Conservation (phyloP, 2,888 invertebrate species). For the Drosophila sordidula region DNA sequence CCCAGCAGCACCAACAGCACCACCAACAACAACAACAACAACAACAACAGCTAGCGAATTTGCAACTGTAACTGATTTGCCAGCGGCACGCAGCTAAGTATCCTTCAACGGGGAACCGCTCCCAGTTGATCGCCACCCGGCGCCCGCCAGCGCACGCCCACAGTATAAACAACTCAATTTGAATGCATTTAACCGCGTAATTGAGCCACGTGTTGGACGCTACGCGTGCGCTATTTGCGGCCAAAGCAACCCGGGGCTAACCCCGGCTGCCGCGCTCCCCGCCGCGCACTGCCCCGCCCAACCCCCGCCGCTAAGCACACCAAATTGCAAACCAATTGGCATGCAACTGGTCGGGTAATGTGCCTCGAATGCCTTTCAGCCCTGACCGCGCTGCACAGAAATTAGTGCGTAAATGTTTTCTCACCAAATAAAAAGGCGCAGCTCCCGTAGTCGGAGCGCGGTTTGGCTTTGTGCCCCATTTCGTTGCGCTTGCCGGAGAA, state of each 20-base stretch:
- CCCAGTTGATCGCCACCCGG: conserved; percentile 41
- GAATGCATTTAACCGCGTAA: conserved; percentile 85
- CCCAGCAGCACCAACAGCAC: conserved; percentile 51
- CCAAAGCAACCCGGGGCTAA: conserved; percentile 50
- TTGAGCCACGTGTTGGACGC: conserved; percentile 83
- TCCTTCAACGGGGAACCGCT: conserved; percentile 34
- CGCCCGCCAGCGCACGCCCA: conserved; percentile 60
- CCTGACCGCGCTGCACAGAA: conserved; percentile 53
- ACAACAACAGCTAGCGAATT: background rate
- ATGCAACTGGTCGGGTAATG: conserved; percentile 78
- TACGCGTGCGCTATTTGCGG: conserved; percentile 82
- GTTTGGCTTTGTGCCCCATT: conserved; percentile 72
- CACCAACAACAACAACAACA: conserved; percentile 43
- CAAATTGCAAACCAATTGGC: conserved; percentile 81
- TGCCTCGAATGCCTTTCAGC: conserved; percentile 37
- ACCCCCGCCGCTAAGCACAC: conserved; percentile 56
- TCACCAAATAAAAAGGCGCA: conserved; percentile 82
- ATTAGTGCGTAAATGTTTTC: conserved; percentile 84
- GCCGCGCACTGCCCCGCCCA: background rate
- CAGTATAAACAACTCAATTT: conserved; percentile 84
- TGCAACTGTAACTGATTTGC: conserved; percentile 73
- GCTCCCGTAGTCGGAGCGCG: conserved; percentile 25
- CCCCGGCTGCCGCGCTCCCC: background rate
- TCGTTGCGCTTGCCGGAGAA: conserved; percentile 80
- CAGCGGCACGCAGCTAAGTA: conserved; percentile 53